Evolutionary conservation across 2,113 vertebrate species (phyloP), one percentile per base, ranked within the genome.

Genomic region (Hippocampus mohnikei): DNA sequence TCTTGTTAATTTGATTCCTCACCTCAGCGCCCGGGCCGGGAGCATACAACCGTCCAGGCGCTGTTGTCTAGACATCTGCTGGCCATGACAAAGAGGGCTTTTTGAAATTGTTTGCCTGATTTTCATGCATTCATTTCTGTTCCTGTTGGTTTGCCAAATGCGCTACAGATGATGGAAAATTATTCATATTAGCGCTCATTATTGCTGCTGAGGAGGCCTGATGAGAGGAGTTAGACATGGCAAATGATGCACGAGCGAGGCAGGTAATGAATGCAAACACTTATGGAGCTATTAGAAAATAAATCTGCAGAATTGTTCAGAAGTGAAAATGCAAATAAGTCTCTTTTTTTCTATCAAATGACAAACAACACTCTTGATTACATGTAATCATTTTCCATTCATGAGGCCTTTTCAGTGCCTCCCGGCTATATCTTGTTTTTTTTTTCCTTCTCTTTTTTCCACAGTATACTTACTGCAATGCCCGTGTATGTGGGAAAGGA

Each of bases 1-100:
- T 63, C 85, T 79, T 67, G 73, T 84, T 87, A 84, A 90, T 88
- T 84, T 81, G 79, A 88, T 87, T 88, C 77, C 72, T 84, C 80
- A 85, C 78, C 76, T 70, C 72, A 33, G 74, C 3, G 64, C 76
- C n/a, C 0, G 5, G 69, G 74, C 72, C 75, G 20, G 60, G 40
- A 81, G 81, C 71, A 75, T 69, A 25, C 69, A 69, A 72, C 70
- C 55, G 72, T 69, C 78, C 70, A 50, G 56, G 3, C 42, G 15
- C 66, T 83, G 82, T 79, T 78, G 78, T 84, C 75, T 60, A 77
- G 78, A 84, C 76, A 73, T 79, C 70, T 70, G 71, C 65, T 64
- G 33, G 27, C 52, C 23, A 52, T 71, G 67, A 84, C 76, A 84
- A 86, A 46, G 79, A 60, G 27, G 68, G 68, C 70, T 70, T 72